Evolutionary conservation across 2,888 invertebrate genomes (phyloP), one percentile per base, ranked within the genome.

Genomic region (Caenorhabditis sinica): DNA sequence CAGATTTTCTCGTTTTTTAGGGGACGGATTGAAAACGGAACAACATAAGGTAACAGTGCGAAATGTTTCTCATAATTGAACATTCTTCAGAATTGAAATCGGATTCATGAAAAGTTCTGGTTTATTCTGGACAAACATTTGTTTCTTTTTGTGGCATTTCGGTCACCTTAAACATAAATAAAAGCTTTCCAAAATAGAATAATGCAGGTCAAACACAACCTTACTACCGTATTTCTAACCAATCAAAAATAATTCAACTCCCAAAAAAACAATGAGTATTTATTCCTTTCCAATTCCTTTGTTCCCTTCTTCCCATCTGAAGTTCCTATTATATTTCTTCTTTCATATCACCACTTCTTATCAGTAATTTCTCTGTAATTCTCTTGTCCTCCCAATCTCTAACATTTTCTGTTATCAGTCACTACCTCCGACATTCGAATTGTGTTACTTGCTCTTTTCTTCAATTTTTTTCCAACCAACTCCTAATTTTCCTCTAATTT

Each of bases 91-190:
- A 36, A 40, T 40, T 11, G 40, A 40, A 40, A 40, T 40, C 13
- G 40, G 43, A 63, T 40, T 40, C 65, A 65, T 45, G 45, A 56
- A 56, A 56, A 8, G 28, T 65, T 65, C 65, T 65, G 43, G 65
- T 65, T 65, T 65, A 65, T 43, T 40, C 60, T 60, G 60, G 65
- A 65, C 65, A 65, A 65, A 65, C 65, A 56, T 28, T 40, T 45
- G 4, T 43, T 43, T 43, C 20, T 45, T 45, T 63, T 61, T 40
- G 20, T 63, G 40, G 63, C 63, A 63, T 43, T 45, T 65, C 30
- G 30, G 30, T 49, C 40, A 28, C 15, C 17, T 20, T 25, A 63
- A 43, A 63, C 43, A 40, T 61, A 40, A 13, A 58, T 25, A 58
- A 17, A 61, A 23, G 36, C 61, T 36, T 23, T 61, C 23, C 15